Evolutionary conservation across 2,888 invertebrate genomes (phyloP).

Genomic region (Yponomeuta cagnagella): DNA sequence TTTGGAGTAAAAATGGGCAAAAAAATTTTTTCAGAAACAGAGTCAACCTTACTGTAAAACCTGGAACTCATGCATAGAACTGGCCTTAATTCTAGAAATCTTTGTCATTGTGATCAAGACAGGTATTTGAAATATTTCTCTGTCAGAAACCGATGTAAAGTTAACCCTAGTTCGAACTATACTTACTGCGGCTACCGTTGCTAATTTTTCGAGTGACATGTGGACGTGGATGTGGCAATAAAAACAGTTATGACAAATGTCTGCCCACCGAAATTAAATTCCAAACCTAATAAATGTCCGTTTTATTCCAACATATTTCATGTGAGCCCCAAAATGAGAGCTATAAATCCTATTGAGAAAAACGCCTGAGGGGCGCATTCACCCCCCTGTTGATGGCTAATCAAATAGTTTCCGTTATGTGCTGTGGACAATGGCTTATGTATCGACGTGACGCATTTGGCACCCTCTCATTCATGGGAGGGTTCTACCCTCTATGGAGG

Average conservation of each 20-base stretch:
- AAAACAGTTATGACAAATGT: neutral
- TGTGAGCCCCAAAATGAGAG: constrained; percentile 33
- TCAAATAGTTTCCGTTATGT: constrained; percentile 66
- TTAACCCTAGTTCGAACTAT: too few species aligned
- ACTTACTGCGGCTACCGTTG: neutral
- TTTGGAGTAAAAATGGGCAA: too few species aligned
- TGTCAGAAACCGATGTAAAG: too few species aligned
- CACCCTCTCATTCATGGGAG: constrained; percentile 42
- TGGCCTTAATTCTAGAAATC: too few species aligned
- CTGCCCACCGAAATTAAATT: constrained; percentile 30
- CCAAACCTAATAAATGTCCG: constrained; percentile 28
- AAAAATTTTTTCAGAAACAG: too few species aligned
- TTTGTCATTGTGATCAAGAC: too few species aligned
- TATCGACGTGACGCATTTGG: constrained; percentile 30
- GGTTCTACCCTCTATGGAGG: constrained; percentile 33
- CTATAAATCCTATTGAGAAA: neutral
- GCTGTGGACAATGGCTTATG: constrained; percentile 21
- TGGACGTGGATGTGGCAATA: neutral
- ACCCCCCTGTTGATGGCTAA: constrained; percentile 42
- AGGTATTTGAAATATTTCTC: too few species aligned
- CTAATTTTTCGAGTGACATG: neutral
- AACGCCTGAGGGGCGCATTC: constrained; percentile 28
- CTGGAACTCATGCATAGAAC: too few species aligned
- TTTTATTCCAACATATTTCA: constrained; percentile 36
- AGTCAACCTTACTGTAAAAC: too few species aligned